Evolutionary conservation across 2,888 invertebrate genomes (phyloP).

Genomic region (Netelia fuscicornis): DNA sequence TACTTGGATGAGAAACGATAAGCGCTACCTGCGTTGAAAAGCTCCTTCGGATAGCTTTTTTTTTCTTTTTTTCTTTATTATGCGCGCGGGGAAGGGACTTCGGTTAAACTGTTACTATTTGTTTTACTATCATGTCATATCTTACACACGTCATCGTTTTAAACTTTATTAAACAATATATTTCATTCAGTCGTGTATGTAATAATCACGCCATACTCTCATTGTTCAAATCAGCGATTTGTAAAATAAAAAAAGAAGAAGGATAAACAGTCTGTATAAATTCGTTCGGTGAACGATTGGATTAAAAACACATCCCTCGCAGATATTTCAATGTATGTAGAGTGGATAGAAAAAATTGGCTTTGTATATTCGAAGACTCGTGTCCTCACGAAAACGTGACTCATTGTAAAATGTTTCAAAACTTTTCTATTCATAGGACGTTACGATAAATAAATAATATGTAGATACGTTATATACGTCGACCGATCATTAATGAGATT

Average conservation of each 20-base stretch:
- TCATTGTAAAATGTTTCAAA: conserved; percentile 63
- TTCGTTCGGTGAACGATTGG: conserved; percentile 49
- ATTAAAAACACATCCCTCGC: conserved; percentile 45
- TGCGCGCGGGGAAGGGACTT: neutral
- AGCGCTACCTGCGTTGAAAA: conserved; percentile 10
- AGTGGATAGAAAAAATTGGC: conserved; percentile 53
- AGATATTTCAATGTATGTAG: conserved; percentile 40
- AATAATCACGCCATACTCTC: conserved; percentile 63
- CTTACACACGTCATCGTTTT: conserved; percentile 57
- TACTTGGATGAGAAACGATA: conserved; percentile 12
- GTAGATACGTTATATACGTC: conserved; percentile 52
- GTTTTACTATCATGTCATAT: conserved; percentile 63
- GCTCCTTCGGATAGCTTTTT: neutral
- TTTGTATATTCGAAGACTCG: conserved; percentile 24
- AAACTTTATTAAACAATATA: conserved; percentile 54
- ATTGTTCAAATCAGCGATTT: conserved; percentile 59
- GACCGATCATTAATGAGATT: conserved; percentile 65
- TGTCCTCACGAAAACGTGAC: conserved; percentile 31
- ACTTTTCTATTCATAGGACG: conserved; percentile 59
- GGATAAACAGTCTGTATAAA: conserved; percentile 47
- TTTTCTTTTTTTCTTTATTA: no score
- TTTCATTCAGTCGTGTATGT: conserved; percentile 66
- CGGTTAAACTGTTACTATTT: conserved; percentile 63
- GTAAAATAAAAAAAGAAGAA: conserved; percentile 39
- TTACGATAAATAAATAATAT: conserved; percentile 68